Conservation (phyloP, 30 jellyfish, hydroid and myxozoan genomes). For the Hydractinia symbiolongicarpus region DNA sequence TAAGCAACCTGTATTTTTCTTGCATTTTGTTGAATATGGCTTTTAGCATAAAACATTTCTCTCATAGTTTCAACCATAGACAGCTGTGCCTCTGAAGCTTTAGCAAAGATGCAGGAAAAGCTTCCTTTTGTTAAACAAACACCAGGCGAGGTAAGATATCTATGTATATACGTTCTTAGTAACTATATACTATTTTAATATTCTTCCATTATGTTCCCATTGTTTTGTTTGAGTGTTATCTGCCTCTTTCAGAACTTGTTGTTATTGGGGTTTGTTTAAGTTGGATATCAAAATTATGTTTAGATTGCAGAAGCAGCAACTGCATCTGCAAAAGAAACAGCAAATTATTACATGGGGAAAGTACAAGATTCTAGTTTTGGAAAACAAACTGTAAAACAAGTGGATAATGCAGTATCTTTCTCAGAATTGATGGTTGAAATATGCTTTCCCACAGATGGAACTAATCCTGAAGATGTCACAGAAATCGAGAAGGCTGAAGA, state of each 20-base stretch:
- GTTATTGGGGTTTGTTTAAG: neutral
- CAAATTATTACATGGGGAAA: constrained; percentile 21
- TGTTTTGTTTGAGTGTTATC: neutral
- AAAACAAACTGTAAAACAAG: constrained; percentile 60
- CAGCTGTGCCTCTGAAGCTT: constrained; percentile 75
- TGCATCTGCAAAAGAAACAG: constrained; percentile 34
- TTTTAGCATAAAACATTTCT: too few relatives aligned
- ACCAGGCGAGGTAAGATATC: constrained; percentile 73
- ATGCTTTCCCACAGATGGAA: constrained; percentile 94
- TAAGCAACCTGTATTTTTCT: too few relatives aligned
- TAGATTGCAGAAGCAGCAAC: constrained; percentile 92
- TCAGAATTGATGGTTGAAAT: constrained; percentile 95
- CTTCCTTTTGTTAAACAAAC: constrained; percentile 80
- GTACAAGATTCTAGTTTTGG: constrained; percentile 21
- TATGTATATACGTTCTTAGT: neutral
- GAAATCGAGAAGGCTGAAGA: constrained; percentile 89
- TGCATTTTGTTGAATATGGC: too few relatives aligned
- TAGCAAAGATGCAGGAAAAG: constrained; percentile 89
- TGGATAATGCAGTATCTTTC: constrained; percentile 91
- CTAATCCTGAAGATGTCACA: constrained; percentile 64
- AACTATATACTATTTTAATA: too few relatives aligned
- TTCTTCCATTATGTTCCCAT: too few relatives aligned
- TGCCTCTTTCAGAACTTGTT: neutral
- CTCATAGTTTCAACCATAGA: constrained; percentile 61
- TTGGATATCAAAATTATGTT: neutral